A percentile compares a stretch with the other conserved stretches of the same genome.
These are phyloP conservation scores for Zapornia atra DNA, from an alignment of 2,113 vertebrate genomes.

Conservation along the genomic window DNA sequence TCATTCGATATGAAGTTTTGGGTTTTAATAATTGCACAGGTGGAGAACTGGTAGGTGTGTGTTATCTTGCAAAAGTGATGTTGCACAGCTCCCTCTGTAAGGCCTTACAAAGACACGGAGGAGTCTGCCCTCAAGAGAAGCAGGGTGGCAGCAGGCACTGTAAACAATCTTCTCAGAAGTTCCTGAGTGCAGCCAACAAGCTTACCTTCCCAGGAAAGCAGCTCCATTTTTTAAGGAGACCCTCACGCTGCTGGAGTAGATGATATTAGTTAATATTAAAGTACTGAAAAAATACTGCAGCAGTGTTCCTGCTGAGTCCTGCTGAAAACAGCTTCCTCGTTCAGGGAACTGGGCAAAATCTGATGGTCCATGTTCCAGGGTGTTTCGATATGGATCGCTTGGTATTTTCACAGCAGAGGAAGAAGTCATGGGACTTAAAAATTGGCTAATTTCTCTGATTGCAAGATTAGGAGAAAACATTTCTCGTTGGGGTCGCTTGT, in stretches of 20 bases:
- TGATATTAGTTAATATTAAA: background rate
- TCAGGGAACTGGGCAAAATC: background rate
- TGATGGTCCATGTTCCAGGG: background rate
- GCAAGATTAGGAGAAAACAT: background rate
- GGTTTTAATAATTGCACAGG: background rate
- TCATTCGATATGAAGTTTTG: background rate
- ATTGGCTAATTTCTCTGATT: background rate
- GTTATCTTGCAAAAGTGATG: background rate
- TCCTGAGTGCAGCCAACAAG: background rate
- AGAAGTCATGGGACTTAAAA: conserved; percentile 25
- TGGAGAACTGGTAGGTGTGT: background rate
- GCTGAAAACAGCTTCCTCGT: background rate
- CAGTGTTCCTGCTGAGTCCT: background rate
- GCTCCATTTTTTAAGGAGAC: background rate
- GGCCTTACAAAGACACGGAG: background rate
- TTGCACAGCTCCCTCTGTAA: background rate
- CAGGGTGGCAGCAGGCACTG: background rate
- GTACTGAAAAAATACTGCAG: background rate
- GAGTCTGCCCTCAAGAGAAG: background rate
- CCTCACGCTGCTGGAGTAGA: background rate
- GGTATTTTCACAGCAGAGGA: conserved; percentile 5
- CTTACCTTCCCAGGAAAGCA: background rate
- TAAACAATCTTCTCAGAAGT: background rate
- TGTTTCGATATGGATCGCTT: background rate
- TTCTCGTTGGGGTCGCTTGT: background rate